Evolutionary conservation across 2,888 invertebrate species (phyloP).

Genomic region (Muschampia plurimacula): DNA sequence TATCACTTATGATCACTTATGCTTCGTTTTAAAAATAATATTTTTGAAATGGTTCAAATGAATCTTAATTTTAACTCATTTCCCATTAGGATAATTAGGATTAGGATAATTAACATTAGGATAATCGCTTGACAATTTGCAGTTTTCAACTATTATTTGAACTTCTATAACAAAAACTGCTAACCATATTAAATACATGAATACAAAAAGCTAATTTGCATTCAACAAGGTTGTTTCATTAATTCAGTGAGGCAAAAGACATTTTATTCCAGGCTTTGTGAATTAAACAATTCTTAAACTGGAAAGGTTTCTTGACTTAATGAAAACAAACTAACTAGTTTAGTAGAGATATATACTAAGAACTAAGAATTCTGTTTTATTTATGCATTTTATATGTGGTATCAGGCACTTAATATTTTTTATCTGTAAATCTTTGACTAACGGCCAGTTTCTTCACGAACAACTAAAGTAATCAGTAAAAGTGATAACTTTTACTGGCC

Average conservation of each 20-base stretch:
- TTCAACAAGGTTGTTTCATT: conserved; percentile 29
- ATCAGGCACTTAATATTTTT: too few relatives aligned
- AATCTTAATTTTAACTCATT: conserved; percentile 1
- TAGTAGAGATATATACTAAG: too few relatives aligned
- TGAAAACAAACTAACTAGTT: not conserved
- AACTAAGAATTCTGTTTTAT: too few relatives aligned
- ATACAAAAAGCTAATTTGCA: conserved; percentile 35
- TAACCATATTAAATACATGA: conserved; percentile 20
- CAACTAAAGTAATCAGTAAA: too few relatives aligned
- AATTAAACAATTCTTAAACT: conserved; percentile 8
- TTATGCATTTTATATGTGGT: too few relatives aligned
- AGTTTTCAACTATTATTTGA: conserved; percentile 16
- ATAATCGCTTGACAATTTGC: not conserved
- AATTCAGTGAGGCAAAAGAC: conserved; percentile 21
- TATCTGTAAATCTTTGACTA: too few relatives aligned
- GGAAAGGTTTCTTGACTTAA: not conserved
- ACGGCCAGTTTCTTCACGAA: too few relatives aligned
- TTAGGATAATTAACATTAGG: not conserved
- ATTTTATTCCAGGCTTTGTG: conserved; percentile 16
- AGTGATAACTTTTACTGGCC: too few relatives aligned
- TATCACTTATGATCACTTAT: too few relatives aligned
- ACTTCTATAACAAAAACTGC: conserved; percentile 12
- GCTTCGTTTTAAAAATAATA: not conserved
- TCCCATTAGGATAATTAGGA: not conserved
- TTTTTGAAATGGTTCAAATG: not conserved